Conservation (phyloP, 2,888 invertebrate species). For the Amphipyra tragopoginis region DNA sequence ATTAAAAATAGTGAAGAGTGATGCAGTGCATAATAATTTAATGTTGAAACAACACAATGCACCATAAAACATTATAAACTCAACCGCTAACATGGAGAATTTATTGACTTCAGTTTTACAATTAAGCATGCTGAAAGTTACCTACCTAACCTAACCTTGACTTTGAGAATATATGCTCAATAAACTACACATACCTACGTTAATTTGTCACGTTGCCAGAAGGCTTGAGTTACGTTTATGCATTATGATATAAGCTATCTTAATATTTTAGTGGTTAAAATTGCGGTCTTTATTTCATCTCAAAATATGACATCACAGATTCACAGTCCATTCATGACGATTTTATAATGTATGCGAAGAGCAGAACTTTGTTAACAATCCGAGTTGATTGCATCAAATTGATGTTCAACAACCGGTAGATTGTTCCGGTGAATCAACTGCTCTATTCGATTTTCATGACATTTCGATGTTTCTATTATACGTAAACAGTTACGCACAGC, state of each 20-base stretch:
- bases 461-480: constrained; percentile 25
- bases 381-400: constrained; percentile 78
- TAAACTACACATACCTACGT: constrained; percentile 11
- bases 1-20: constrained; percentile 50
- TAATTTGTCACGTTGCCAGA: constrained; percentile 1
- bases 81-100: constrained; percentile 22
- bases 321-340: constrained; percentile 63
- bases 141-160: constrained; percentile 23
- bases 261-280: background rate
- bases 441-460: constrained; percentile 45
- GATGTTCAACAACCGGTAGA: constrained; percentile 77
- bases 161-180: constrained; percentile 15
- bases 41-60: constrained; percentile 40
- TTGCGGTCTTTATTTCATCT: background rate
- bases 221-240: background rate
- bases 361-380: constrained; percentile 58
- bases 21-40: constrained; percentile 36
- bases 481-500: constrained; percentile 10
- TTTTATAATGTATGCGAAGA: constrained; percentile 57
- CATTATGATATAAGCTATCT: background rate
- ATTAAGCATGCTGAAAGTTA: constrained; percentile 20
- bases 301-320: constrained; percentile 55
- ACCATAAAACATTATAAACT: constrained; percentile 28
- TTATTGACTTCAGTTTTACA: constrained; percentile 25
- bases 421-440: constrained; percentile 59